Base-by-base conservation (phyloP, 2,797 vertebrate genomes). In the Enteromius argenteus region DNA sequence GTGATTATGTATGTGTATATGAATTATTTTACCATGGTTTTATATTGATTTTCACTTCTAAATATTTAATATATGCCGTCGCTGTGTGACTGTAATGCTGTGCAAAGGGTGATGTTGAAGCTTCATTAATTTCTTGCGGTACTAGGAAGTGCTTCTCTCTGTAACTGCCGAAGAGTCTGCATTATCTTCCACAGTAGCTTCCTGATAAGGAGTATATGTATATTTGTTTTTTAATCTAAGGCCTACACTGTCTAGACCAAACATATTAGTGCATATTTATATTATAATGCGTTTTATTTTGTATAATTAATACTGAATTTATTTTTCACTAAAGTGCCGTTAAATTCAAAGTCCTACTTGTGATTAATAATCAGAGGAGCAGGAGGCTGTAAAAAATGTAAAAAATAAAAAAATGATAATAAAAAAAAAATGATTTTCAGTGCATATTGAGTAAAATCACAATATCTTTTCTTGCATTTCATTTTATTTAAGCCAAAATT, bases 91-190 rank as follows among this genome's bases (percentile, higher is more conserved):
- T 83, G 46, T 68, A 67, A 56, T 37, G 32, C 23, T 42, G 7
- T 53, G 49, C 32, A 56, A 56, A 62, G n/a, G 62, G 60, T 32
- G 73, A 68, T 58, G 60, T 76, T 83, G 73, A 83, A 77, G 49
- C 62, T 76, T 83, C 73, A 77, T 83, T 83, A 58, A 56, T 83
- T 83, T 75, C 42, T 66, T 35, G 23, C 68, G 35, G 49, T 23
- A 58, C n/a, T 19, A 84, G 62, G 1, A 13, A 68, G 51, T 2
- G 8, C 49, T 60, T 77, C 32, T 69, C 51, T 30, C 37, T 68
- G 71, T 77, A 78, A 69, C 68, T 77, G 64, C 35, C 23, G 0
- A 3, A 69, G 37, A 46, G 73, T 84, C 74, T 77, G 37, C 27
- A 35, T 69, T 60, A 46, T 58, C 74, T 84, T 78, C 23, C 35